These are phyloP conservation scores for Andrena camellia DNA, from an alignment of 2,888 invertebrate species.

Conservation along the genomic window DNA sequence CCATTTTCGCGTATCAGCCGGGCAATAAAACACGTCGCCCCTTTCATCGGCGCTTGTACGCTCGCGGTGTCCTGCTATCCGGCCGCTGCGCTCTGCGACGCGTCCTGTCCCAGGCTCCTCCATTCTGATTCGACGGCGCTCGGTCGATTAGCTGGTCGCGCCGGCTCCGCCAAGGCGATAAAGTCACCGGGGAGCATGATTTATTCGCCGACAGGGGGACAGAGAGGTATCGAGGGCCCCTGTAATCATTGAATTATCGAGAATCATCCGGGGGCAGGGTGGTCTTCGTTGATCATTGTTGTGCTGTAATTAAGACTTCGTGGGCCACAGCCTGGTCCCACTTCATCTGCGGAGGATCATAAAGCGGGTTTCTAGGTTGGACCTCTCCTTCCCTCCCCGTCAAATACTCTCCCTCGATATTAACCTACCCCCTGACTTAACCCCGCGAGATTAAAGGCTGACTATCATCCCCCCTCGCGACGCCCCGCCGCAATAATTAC, in stretches of 20 bases:
- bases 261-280: constrained; percentile 29
- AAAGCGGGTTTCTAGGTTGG: too few relatives aligned
- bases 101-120: constrained; percentile 41
- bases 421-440: too few relatives aligned
- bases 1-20: constrained; percentile 70
- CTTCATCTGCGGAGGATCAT: not conserved
- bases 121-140: constrained; percentile 51
- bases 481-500: too few relatives aligned
- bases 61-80: constrained; percentile 37
- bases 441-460: too few relatives aligned
- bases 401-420: too few relatives aligned
- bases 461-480: too few relatives aligned
- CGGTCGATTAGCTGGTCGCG: constrained; percentile 44
- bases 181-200: constrained; percentile 52
- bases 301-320: not conserved
- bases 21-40: constrained; percentile 77
- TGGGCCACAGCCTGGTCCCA: not conserved
- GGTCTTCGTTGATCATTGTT: constrained; percentile 5
- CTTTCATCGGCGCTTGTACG: constrained; percentile 41
- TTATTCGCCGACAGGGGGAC: constrained; percentile 49
- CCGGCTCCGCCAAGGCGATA: constrained; percentile 51
- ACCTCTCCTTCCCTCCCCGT: too few relatives aligned
- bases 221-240: constrained; percentile 37
- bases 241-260: constrained; percentile 49
- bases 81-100: constrained; percentile 36